A percentile compares a stretch with the other conserved stretches of the same genome.
These are phyloP conservation scores for Gopherus evgoodei DNA, from an alignment of 2,113 vertebrate genomes.

Conservation along the genomic window DNA sequence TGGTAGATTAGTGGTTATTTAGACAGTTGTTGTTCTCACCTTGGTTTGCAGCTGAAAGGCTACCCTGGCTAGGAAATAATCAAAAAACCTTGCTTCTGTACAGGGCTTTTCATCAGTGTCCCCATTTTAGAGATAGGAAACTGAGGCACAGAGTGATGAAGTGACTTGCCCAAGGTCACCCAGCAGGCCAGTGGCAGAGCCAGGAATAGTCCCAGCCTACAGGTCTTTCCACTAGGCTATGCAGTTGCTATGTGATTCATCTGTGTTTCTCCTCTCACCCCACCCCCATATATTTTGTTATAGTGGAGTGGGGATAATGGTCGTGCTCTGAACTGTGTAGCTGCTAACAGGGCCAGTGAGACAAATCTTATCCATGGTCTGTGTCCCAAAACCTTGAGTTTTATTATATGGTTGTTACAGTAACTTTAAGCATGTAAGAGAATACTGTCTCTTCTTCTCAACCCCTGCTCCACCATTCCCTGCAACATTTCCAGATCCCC, in stretches of 20 bases:
- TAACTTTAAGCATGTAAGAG: neutral
- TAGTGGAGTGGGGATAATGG: no score
- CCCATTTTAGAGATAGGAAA: neutral
- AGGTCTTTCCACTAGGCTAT: no score
- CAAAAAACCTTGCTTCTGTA: neutral
- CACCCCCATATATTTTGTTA: no score
- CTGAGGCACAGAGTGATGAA: neutral
- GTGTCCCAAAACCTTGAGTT: no score
- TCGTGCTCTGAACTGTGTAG: no score
- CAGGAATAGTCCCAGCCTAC: no score
- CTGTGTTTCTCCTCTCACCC: no score
- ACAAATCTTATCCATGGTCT: no score
- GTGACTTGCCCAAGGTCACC: neutral
- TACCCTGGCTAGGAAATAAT: neutral
- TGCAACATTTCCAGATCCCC: neutral
- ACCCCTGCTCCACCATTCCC: neutral
- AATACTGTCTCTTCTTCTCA: neutral
- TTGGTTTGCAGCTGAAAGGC: neutral
- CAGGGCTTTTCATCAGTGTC: neutral
- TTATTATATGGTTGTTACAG: neutral
- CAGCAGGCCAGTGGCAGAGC: neutral
- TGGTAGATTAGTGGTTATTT: neutral
- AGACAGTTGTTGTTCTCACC: neutral
- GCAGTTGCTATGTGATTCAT: no score
- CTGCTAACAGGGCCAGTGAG: no score